Base-by-base conservation (phyloP, 2,888 invertebrate genomes). In the Cancer borealis region DNA sequence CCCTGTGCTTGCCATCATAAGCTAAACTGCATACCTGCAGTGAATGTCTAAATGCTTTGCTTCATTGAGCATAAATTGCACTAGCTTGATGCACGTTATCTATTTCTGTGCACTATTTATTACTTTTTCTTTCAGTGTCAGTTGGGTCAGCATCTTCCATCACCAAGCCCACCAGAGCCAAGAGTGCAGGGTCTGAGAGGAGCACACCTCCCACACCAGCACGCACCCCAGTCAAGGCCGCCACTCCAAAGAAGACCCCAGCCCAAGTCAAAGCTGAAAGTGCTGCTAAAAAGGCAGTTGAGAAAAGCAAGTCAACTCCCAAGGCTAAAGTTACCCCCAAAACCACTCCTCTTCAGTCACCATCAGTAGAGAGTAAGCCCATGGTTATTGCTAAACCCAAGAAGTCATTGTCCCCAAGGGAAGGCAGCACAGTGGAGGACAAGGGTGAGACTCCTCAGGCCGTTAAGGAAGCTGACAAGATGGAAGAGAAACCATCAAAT, bases 301-400 rank as follows among this genome's bases (percentile, higher is more conserved):
- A 95, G 47, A 93, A 94, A 17, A 95, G 94, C 49, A 95, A 93
- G 73, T 60, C 91, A 54, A 92, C 95, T 21, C 92, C 93, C 26
- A 95, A 93, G 47, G 79, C 88, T 21, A 94, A 93, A 66, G 45
- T 88, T 92, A 97, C 97, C 21, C 97, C 97, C 12, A 97, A 96
- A 96, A 97, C 96, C 96, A 97, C 97, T 95, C 97, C 97, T 79
- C 96, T 97, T 93, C 97, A 97, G 95, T 97, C 97, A 96, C 97
- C 97, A 1, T 97, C 97, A 10, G 96, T 96, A 39, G 97, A 97
- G 95, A 96, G 96, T 49, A 96, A 96, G 10, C 96, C 97, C 14
- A 96, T 95, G 17, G 94, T 95, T 47, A 89, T 92, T 73, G 26
- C 92, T 12, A 94, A 94, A 49, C 91, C 94, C 39, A 95, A 95